Percentiles rank a stretch among this genome's conserved stretches.
Conservation (phyloP, 2,888 invertebrate genomes). For the Harpalus rufipes region DNA sequence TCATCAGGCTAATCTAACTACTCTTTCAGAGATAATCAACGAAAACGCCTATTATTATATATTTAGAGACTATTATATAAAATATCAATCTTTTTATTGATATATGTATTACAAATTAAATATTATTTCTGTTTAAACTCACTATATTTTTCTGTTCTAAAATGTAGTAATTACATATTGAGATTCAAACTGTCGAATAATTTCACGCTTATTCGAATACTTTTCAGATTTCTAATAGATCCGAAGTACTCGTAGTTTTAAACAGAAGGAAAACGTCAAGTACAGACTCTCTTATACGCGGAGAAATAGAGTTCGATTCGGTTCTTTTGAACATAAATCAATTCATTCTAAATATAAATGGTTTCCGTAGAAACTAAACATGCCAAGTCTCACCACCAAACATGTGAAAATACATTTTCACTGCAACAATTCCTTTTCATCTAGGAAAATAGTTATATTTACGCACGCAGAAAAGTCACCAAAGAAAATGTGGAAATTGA, state of each 20-base stretch:
- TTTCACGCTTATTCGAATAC: constrained; percentile 35
- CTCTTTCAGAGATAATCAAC: too few relatives aligned
- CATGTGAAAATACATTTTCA: constrained; percentile 13
- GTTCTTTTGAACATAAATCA: constrained; percentile 51
- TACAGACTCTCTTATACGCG: constrained; percentile 18
- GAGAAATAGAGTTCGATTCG: constrained; percentile 40
- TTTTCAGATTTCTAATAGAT: constrained; percentile 30
- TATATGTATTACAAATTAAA: too few relatives aligned
- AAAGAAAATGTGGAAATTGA: too few relatives aligned
- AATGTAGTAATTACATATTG: not conserved
- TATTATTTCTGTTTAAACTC: too few relatives aligned
- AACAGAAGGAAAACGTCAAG: constrained; percentile 40
- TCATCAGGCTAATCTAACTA: too few relatives aligned
- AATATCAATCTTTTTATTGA: too few relatives aligned
- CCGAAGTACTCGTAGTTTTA: constrained; percentile 13
- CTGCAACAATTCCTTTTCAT: not conserved
- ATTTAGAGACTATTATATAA: too few relatives aligned
- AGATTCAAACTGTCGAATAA: not conserved
- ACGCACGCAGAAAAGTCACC: not conserved
- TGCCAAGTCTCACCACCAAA: constrained; percentile 6
- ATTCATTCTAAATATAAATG: constrained; percentile 50
- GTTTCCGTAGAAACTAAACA: constrained; percentile 53
- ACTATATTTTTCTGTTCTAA: too few relatives aligned
- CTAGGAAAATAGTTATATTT: not conserved
- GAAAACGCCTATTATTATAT: too few relatives aligned